Percentiles rank a stretch among this genome's conserved stretches.
phyloP scores from a whole-genome alignment of 2,888 invertebrate species.

The Cheilosia urbana region DNA sequence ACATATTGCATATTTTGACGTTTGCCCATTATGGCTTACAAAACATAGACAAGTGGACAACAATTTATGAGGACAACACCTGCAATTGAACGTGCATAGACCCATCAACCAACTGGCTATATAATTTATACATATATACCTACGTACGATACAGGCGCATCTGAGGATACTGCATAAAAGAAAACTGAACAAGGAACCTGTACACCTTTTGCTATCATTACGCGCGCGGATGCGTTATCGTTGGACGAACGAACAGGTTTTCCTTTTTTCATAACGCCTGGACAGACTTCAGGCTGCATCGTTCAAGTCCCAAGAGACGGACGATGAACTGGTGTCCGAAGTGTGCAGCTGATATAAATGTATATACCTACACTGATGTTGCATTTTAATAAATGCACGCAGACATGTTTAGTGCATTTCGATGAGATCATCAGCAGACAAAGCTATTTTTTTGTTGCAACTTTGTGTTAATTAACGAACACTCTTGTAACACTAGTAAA shows the following conservation, averaged over 20 bases:
- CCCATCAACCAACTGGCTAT: not conserved
- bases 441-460: not conserved
- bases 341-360: slow-evolving; percentile 44
- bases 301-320: slow-evolving; percentile 32
- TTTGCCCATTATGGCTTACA: slow-evolving; percentile 25
- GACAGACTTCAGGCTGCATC: slow-evolving; percentile 8
- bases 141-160: not conserved
- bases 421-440: slow-evolving; percentile 39
- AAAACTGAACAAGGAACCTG: slow-evolving; percentile 58
- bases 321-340: slow-evolving; percentile 55
- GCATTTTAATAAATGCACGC: slow-evolving; percentile 34
- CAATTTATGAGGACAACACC: slow-evolving; percentile 67
- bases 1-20: slow-evolving; percentile 57
- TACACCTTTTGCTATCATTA: slow-evolving; percentile 68
- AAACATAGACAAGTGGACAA: slow-evolving; percentile 26
- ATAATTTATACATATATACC: not conserved
- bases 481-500: slow-evolving; percentile 43
- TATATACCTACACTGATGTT: slow-evolving; percentile 17
- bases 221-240: slow-evolving; percentile 56
- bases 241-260: slow-evolving; percentile 56
- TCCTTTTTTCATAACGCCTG: slow-evolving; percentile 10
- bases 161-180: slow-evolving; percentile 3
- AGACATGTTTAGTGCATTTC: slow-evolving; percentile 48
- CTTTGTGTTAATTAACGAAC: slow-evolving; percentile 30
- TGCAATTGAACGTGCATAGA: slow-evolving; percentile 43